Conservation (phyloP, 1,140 invertebrate genomes). For the Calliphora vicina region DNA sequence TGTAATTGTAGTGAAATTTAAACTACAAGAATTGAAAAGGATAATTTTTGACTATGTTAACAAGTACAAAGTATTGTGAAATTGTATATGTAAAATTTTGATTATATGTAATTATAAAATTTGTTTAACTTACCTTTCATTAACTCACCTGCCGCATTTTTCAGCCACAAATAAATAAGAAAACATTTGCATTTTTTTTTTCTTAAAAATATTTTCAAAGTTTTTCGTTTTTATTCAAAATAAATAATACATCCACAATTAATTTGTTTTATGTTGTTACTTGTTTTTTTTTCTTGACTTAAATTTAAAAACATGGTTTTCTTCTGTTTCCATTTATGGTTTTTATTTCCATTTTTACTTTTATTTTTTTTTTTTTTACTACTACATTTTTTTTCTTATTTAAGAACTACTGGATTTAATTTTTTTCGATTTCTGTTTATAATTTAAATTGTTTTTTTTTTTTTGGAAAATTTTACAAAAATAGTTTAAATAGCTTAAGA, state of each 20-base stretch:
- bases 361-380: slow-evolving; percentile 18
- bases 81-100: too few species aligned
- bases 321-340: not conserved
- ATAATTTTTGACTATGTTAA: too few species aligned
- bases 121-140: not conserved
- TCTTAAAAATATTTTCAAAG: slow-evolving; percentile 25
- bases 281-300: slow-evolving; percentile 1
- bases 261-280: not conserved
- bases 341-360: not conserved
- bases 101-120: too few species aligned
- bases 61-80: too few species aligned
- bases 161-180: not conserved
- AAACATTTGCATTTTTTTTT: not conserved
- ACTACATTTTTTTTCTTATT: slow-evolving; percentile 15
- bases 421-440: not conserved
- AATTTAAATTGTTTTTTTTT: not conserved
- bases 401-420: slow-evolving; percentile 23
- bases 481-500: slow-evolving; percentile 32
- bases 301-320: slow-evolving; percentile 20
- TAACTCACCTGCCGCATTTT: not conserved
- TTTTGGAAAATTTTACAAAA: slow-evolving; percentile 34
- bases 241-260: slow-evolving; percentile 33
- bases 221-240: slow-evolving; percentile 30
- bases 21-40: too few species aligned
- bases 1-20: too few species aligned